Conservation (phyloP, 2,113 vertebrate genomes). For the Semnopithecus entellus region DNA sequence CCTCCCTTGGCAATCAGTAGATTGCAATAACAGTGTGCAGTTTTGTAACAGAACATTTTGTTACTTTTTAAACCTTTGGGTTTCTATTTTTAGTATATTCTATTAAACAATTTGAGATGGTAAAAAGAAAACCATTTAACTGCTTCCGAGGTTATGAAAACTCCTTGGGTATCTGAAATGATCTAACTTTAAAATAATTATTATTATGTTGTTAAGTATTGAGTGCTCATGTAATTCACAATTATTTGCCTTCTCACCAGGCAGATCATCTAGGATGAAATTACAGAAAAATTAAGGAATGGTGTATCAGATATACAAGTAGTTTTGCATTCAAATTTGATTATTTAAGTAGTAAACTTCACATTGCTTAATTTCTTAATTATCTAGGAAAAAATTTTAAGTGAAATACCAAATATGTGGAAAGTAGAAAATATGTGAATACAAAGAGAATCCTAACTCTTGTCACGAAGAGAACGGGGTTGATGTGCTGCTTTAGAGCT, state of each 20-base stretch:
- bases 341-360: neutral
- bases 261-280: neutral
- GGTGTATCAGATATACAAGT: neutral
- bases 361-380: conserved; percentile 15
- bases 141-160: conserved; percentile 35
- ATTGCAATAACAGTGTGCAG: neutral
- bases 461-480: neutral
- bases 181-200: conserved; percentile 44
- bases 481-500: neutral
- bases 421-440: neutral
- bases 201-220: neutral
- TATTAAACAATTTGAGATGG: conserved; percentile 21
- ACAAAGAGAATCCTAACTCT: neutral
- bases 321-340: neutral
- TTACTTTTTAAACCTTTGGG: conserved; percentile 37
- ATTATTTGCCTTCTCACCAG: neutral
- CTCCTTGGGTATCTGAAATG: conserved; percentile 5
- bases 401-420: neutral
- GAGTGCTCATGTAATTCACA: neutral
- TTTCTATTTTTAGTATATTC: conserved; percentile 64
- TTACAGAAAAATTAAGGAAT: neutral
- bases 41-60: conserved; percentile 35
- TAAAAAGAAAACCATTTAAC: conserved; percentile 30
- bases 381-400: neutral
- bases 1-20: conserved; percentile 24